Evolutionary conservation across 2,888 invertebrate genomes (phyloP).

Genomic region (Drosophila setosimentum): DNA sequence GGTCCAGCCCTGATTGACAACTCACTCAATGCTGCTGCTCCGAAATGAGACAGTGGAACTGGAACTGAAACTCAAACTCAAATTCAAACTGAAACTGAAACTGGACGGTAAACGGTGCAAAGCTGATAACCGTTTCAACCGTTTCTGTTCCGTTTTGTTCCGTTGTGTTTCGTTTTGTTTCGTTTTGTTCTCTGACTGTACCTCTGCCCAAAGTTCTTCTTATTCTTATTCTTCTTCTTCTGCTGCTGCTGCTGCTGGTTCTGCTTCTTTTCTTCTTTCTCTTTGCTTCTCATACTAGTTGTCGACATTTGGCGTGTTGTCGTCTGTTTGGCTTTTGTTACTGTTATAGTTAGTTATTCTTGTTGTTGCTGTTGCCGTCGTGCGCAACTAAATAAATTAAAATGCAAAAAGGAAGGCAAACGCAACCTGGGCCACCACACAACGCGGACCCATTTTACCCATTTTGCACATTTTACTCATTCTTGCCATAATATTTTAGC

Average conservation of each 20-base stretch:
- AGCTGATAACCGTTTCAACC: neutral
- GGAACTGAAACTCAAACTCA: neutral
- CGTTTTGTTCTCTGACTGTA: slow-evolving; percentile 19
- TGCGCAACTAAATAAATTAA: slow-evolving; percentile 79
- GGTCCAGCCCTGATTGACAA: slow-evolving; percentile 9
- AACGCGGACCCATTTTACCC: neutral
- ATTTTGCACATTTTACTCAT: slow-evolving; percentile 3
- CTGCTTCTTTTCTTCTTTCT: slow-evolving; percentile 3
- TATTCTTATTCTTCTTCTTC: neutral
- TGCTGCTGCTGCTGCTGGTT: neutral
- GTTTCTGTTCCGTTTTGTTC: neutral
- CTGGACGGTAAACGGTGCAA: neutral
- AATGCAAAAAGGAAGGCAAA: slow-evolving; percentile 68
- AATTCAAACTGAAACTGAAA: neutral
- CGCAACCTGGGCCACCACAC: slow-evolving; percentile 6
- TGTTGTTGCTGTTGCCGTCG: slow-evolving; percentile 35
- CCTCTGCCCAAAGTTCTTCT: neutral
- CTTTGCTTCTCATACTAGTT: slow-evolving; percentile 6
- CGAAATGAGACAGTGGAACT: neutral
- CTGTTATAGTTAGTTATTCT: slow-evolving; percentile 8
- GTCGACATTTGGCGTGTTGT: slow-evolving; percentile 58
- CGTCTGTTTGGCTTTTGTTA: slow-evolving; percentile 33
- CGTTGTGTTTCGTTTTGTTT: neutral
- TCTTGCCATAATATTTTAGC: slow-evolving; percentile 57
- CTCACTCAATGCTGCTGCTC: neutral